Base-by-base conservation (phyloP, 1,140 invertebrate species). In the Agraylea sexmaculata region DNA sequence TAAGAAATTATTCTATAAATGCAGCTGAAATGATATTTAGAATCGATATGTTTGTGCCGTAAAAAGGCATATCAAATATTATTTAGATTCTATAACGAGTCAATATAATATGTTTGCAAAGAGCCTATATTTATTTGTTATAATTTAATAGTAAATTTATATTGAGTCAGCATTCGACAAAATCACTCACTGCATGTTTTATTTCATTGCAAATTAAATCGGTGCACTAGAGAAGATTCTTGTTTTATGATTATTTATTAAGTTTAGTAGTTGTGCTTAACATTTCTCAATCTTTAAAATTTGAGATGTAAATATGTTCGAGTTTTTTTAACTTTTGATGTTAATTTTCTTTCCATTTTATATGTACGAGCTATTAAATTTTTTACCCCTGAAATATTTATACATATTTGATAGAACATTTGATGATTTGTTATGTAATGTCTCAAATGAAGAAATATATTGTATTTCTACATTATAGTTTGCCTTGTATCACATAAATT, bases 181-280 rank as follows among this genome's bases (percentile, higher is more conserved):
- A n/a, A n/a, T n/a, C n/a, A n/a, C n/a, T n/a, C n/a, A n/a, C n/a
- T n/a, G n/a, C n/a, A n/a, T n/a, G n/a, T n/a, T n/a, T n/a, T n/a
- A n/a, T n/a, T n/a, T n/a, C n/a, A n/a, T n/a, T n/a, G n/a, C n/a
- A n/a, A n/a, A n/a, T n/a, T n/a, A n/a, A n/a, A n/a, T n/a, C n/a
- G n/a, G n/a, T n/a, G n/a, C n/a, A n/a, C n/a, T n/a, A n/a, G n/a
- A n/a, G n/a, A n/a, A n/a, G n/a, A n/a, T n/a, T n/a, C n/a, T n/a
- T n/a, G n/a, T n/a, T n/a, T 37, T 43, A 44, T 44, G 40, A 39
- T 44, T 44, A 39, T 44, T 44, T 13, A 39, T 44, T 44, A 39
- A 32, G 22, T 44, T 5, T 15, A 15, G n/a, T n/a, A 34, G 7
- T 37, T 43, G 33, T 40, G 42, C 42, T 44, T 44, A 33, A 18